Base-by-base conservation (phyloP, 2,888 invertebrate species). In the Lacanobia oleracea region DNA sequence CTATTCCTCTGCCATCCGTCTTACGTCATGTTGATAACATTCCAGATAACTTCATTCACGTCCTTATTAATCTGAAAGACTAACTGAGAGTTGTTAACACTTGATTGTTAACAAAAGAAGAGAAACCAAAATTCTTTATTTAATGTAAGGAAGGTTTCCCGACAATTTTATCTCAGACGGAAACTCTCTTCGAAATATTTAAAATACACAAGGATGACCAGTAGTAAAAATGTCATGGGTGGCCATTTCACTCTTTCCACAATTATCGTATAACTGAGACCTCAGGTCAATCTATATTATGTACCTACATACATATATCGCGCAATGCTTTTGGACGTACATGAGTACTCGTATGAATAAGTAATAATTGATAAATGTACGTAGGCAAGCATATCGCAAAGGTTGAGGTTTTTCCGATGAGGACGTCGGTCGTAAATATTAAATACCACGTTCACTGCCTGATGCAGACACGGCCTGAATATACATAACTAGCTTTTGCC, bases 371-470 rank as follows among this genome's bases (percentile, higher is more conserved):
- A 59, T 48, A 27, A n/a, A 48, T n/a, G n/a, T 27, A 27, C 27
- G 27, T 65, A 67, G 9, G 40, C 51, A 6, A n/a, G 14, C 27
- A 51, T 67, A 53, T 51, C 37, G 50, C 56, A 61, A 56, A 68
- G n/a, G 23, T 57, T 66, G 48, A 54, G 65, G 75, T 69, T 65
- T 70, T 81, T 82, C 70, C 67, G 69, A 82, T 81, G 79, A 81
- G 70, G 51, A 63, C 14, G 14, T 56, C 18, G 23, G 59, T 70
- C 60, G 27, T 71, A 27, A 64, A 72, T 27, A 60, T 67, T 45
- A 27, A 40, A 60, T 65, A 51, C 48, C 50, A 66, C 78, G 68
- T 59, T 27, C 48, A 57, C 45, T 45, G 14, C 21, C 53, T 37
- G n/a, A 45, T 53, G 27, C 37, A 56, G 51, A 74, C 74, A 40